Base-by-base conservation (phyloP, 2,888 invertebrate species). In the Melieria omissa region DNA sequence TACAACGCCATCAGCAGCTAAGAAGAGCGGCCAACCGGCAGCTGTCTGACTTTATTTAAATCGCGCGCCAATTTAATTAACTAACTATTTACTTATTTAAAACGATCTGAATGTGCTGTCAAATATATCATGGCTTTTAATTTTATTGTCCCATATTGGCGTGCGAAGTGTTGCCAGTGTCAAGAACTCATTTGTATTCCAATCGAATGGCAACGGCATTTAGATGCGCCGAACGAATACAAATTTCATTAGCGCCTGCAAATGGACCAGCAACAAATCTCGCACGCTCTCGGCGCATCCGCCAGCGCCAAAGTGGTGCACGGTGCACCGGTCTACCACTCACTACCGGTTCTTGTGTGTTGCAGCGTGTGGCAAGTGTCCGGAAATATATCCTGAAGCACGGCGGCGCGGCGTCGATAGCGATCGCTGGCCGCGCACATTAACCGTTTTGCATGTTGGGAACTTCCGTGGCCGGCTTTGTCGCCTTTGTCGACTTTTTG, bases 361-460 rank as follows among this genome's bases (percentile, higher is more conserved):
- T 29, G 29, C 29, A 29, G 29, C 29, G 29, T 29, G 29, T 29
- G 29, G 29, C 29, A 29, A 29, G 29, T 29, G 71, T 75, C 73
- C 77, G 77, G 77, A 77, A 76, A 76, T 70, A 75, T 77, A 77
- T 77, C 77, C 77, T 77, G 77, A 77, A 74, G 58, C 66, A 44
- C 66, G 44, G 63, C 68, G 45, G 66, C 61, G 64, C 49, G 6
- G 10, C n/a, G 58, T 58, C 58, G 62, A 65, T 49, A 64, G 58
- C 46, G 63, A 58, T 62, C 57, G 45, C 65, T 58, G 64, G 47
- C 74, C 58, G 71, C 74, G 71, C 79, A 81, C 79, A 83, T 82
- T 85, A 84, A 85, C 84, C 82, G 83, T 84, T 84, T 82, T 82
- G 79, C 82, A 81, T 81, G 80, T 83, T 81, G 82, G 79, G 81